Evolutionary conservation across 2,113 vertebrate genomes (phyloP), one percentile per base, ranked within the genome.

Genomic region (Phalacrocorax carbo): DNA sequence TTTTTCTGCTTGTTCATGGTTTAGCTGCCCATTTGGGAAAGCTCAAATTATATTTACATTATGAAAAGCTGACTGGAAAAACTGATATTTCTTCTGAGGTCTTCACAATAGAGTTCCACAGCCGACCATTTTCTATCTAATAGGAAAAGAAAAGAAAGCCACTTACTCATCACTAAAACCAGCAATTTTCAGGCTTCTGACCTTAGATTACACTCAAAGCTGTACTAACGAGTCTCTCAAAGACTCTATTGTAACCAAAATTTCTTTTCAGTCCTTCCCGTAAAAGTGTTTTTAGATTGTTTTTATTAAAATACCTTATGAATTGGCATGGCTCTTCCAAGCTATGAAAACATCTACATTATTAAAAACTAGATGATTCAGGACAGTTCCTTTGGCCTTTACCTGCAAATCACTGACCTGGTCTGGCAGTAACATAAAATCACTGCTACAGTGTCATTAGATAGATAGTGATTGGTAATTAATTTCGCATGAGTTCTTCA

Each of bases 11-110:
- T 97, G 97, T 97, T 98, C 99, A 99, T 99, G 98, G 95, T 98
- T 98, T 97, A 98, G 92, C 96, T 79, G 89, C 91, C 97, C 97
- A 96, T 97, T 96, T 90, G 88, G 96, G 91, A 97, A 97, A 96
- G n/a, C 25, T 97, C 75, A 92, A 91, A 90, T 93, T 90, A 49
- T 76, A 98, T 98, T 99, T 98, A 99, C 99, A 99, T 99, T 97
- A 97, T 99, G 98, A 98, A 98, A 97, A 93, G 75, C 82, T 82
- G 84, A 95, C 68, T 95, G 94, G 69, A 82, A 84, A 96, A 96
- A 90, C 0, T 89, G 75, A 10, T 86, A 80, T 82, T 84, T 92
- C 91, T 97, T 98, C 97, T 93, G 94, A 90, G 92, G 44, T 93
- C 93, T 98, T 98, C 98, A 99, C 96, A 96, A 96, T 32, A 96